Base-by-base conservation (phyloP, 2,888 invertebrate genomes). In the Patella ulyssiponensis region DNA sequence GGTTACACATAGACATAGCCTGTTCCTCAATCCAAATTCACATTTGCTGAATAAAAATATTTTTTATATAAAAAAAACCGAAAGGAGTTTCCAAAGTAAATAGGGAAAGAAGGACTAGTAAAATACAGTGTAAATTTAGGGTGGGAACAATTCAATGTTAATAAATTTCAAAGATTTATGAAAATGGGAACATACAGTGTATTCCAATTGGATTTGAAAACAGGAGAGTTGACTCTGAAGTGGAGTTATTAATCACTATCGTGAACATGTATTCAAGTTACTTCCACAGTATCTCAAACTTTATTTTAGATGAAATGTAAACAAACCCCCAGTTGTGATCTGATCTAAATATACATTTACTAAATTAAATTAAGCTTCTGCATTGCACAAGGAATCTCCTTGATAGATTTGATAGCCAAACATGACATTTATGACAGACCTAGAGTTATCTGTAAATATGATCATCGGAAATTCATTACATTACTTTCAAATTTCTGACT, bases 21-120 rank as follows among this genome's bases (percentile, higher is more conserved):
- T 27, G 27, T 27, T 27, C 27, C 27, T 2, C 1, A 79, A 72
- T 86, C 86, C 80, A 91, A 83, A 20, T 81, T 51, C 3, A 80
- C 70, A 81, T 89, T 87, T 89, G 85, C 44, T 71, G 70, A 58
- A n/a, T 17, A 72, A 33, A 72, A 23, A 33, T n/a, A 73, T 71
- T 71, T 7, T 9, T n/a, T n/a, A 9, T 71, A 27, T 17, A 84
- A 81, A 74, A 75, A 79, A 74, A 80, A 54, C 73, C 11, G 58
- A 73, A 54, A 20, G 14, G 17, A 15, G 64, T 33, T 23, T 44
- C 9, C 17, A 52, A 7, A 44, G 7, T 9, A 9, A 44, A 44
- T 44, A 5, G 9, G 9, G 9, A 44, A 44, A 44, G 44, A 7
- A 44, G 44, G 44, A 1, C 7, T 3, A 33, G 4, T n/a, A n/a